phyloP scores from a whole-genome alignment of 1,140 invertebrate species.

The Acromyrmex heyeri region DNA sequence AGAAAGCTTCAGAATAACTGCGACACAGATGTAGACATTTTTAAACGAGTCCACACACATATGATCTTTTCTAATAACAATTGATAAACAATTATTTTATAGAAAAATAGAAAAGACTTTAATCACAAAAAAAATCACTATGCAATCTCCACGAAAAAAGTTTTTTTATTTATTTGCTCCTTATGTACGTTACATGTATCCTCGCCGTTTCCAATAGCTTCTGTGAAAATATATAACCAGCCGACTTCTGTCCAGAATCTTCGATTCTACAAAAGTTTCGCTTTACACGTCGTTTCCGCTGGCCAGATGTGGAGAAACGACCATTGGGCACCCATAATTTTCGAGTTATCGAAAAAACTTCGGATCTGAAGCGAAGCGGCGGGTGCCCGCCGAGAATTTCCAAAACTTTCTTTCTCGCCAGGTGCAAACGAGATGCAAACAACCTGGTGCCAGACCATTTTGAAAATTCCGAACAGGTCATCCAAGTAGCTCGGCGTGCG shows the following conservation, averaged over 20 bases:
- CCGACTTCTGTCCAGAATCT: conserved; percentile 41
- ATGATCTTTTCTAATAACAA: neutral
- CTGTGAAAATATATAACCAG: conserved; percentile 32
- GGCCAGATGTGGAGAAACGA: conserved; percentile 58
- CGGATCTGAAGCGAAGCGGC: conserved; percentile 39
- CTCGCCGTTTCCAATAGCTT: conserved; percentile 24
- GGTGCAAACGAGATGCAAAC: conserved; percentile 63
- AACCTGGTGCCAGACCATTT: conserved; percentile 46
- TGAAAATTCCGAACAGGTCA: conserved; percentile 55
- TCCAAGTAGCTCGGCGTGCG: conserved; percentile 40
- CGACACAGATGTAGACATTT: neutral
- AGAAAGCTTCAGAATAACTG: neutral
- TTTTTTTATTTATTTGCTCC: neutral
- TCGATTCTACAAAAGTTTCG: conserved; percentile 47
- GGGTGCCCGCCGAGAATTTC: conserved; percentile 53
- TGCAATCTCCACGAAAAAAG: neutral
- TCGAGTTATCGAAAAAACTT: conserved; percentile 63
- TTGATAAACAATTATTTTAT: conserved; percentile 3
- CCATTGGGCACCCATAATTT: conserved; percentile 60
- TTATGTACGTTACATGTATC: conserved; percentile 28
- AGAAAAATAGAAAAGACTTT: neutral
- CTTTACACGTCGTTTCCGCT: conserved; percentile 59
- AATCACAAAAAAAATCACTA: neutral
- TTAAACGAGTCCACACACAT: neutral
- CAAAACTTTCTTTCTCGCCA: conserved; percentile 60